phyloP scores from a whole-genome alignment of 1,140 invertebrate species.

The Copidosoma floridanum region DNA sequence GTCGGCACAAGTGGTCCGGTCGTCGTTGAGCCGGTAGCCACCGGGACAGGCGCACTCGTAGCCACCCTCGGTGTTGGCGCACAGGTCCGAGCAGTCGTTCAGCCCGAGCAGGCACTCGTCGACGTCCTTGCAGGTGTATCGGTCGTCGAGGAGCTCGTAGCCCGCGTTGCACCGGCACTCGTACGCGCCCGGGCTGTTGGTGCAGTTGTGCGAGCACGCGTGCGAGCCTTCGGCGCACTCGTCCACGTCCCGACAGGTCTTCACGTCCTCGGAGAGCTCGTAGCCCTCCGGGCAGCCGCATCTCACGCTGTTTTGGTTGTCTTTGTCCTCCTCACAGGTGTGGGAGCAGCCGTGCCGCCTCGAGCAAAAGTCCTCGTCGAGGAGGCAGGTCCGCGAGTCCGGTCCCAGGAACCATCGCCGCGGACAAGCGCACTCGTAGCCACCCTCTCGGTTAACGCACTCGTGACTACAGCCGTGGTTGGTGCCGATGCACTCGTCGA shows the following conservation, averaged over 20 bases:
- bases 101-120: constrained; percentile 54
- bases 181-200: constrained; percentile 71
- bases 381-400: constrained; percentile 44
- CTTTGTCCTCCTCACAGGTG: constrained; percentile 23
- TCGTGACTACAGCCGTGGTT: constrained; percentile 33
- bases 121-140: constrained; percentile 48
- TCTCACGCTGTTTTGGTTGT: background rate
- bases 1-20: constrained; percentile 54
- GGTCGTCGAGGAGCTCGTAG: constrained; percentile 60
- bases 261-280: constrained; percentile 22
- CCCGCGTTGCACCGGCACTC: constrained; percentile 71
- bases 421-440: constrained; percentile 55
- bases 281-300: constrained; percentile 23
- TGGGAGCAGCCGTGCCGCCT: constrained; percentile 31
- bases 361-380: constrained; percentile 34
- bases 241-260: constrained; percentile 63
- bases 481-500: constrained; percentile 50
- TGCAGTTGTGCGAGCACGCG: constrained; percentile 65
- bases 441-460: constrained; percentile 47
- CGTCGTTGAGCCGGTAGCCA: constrained; percentile 45
- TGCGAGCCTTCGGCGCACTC: constrained; percentile 69
- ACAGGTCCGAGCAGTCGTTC: constrained; percentile 57
- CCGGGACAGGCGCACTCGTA: constrained; percentile 56
- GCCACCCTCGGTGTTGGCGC: constrained; percentile 59
- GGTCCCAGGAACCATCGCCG: constrained; percentile 42